These are phyloP conservation scores for Chionomys nivalis DNA, from an alignment of 2,113 vertebrate genomes.

Conservation along the genomic window DNA sequence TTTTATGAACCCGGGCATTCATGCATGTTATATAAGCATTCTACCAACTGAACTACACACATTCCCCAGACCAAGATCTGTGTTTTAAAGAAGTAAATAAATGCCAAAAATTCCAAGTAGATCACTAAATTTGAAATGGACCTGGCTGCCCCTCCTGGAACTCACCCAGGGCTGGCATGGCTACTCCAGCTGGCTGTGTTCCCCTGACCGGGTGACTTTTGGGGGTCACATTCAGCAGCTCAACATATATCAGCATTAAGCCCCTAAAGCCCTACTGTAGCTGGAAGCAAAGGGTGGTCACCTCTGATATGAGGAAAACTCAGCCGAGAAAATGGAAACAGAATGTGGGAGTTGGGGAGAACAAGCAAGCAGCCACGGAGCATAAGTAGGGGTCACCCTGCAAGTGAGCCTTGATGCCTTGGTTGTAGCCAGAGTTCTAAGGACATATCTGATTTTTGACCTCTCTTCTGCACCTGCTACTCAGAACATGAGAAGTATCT, in stretches of 20 bases:
- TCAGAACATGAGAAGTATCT: neutral
- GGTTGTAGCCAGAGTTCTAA: neutral
- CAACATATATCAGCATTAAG: neutral
- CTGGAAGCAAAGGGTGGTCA: rapidly evolving
- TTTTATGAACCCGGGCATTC: neutral
- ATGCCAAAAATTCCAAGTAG: neutral
- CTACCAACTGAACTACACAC: neutral
- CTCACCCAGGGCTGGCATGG: neutral
- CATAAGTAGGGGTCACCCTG: too few species aligned
- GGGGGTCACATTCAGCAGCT: neutral
- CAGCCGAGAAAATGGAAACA: neutral
- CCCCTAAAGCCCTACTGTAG: neutral
- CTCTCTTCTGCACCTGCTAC: neutral
- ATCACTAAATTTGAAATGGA: neutral
- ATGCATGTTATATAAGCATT: neutral
- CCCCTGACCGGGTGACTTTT: neutral
- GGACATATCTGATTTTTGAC: neutral
- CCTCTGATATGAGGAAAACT: neutral
- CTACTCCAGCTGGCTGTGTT: neutral
- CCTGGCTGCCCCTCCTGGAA: neutral
- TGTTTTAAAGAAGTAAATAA: neutral
- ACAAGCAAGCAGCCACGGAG: neutral
- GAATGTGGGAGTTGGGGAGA: neutral
- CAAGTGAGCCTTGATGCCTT: neutral
- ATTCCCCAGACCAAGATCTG: too few species aligned